phyloP scores from a whole-genome alignment of 2,888 invertebrate species.

The Copidosoma aretas region DNA sequence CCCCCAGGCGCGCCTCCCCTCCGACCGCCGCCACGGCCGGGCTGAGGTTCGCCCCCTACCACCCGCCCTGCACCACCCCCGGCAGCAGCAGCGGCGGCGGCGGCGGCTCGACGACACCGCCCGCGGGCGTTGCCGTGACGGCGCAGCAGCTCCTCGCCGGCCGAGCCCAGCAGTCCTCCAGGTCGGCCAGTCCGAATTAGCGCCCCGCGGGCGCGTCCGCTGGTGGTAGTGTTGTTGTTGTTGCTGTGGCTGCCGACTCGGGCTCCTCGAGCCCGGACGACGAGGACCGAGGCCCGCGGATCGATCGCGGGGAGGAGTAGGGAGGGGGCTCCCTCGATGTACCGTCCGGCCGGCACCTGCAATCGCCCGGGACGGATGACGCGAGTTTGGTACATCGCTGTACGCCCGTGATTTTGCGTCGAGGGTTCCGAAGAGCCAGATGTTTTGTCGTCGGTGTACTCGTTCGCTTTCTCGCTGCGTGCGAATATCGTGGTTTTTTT shows the following conservation, averaged over 20 bases:
- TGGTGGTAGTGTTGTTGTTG: neutral
- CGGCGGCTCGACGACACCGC: slow-evolving; percentile 37
- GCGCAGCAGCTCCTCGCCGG: neutral
- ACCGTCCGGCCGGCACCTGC: too few species aligned
- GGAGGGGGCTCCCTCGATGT: neutral
- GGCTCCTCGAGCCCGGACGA: neutral
- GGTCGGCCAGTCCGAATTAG: slow-evolving; percentile 56
- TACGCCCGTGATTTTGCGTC: too few species aligned
- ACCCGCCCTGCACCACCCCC: slow-evolving; percentile 42
- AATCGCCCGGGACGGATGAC: too few species aligned
- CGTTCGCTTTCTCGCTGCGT: too few species aligned
- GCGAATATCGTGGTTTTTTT: too few species aligned
- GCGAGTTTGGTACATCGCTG: too few species aligned
- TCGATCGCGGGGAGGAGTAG: neutral
- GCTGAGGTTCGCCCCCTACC: slow-evolving; percentile 54
- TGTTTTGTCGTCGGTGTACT: too few species aligned
- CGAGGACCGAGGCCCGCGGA: neutral
- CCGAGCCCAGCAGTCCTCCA: slow-evolving; percentile 45
- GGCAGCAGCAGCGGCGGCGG: slow-evolving; percentile 41
- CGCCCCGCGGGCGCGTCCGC: slow-evolving; percentile 24
- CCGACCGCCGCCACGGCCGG: slow-evolving; percentile 32
- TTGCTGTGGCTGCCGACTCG: neutral
- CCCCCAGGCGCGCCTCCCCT: slow-evolving; percentile 61
- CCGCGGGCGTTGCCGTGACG: slow-evolving; percentile 10
- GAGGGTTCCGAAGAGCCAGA: too few species aligned